Percentiles rank a stretch among this genome's conserved stretches.
These are phyloP conservation scores for Lagenorhynchus albirostris DNA, from an alignment of 2,113 vertebrate species.

Conservation along the genomic window DNA sequence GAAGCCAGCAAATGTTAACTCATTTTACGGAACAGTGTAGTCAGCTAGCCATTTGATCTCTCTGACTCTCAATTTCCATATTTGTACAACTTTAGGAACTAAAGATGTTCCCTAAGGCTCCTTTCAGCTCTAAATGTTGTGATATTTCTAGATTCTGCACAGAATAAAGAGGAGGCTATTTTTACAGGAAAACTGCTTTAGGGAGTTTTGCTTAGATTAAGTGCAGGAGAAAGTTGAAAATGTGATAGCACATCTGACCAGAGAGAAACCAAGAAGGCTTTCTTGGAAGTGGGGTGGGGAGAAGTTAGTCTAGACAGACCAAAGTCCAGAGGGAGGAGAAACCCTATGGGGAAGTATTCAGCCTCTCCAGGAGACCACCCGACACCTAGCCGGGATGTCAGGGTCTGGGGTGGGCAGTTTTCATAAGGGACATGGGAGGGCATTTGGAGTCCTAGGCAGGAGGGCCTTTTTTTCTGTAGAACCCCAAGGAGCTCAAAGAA, in stretches of 20 bases:
- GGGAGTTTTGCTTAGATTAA: neutral
- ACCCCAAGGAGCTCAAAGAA: neutral
- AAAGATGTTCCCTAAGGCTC: neutral
- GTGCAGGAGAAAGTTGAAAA: neutral
- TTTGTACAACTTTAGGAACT: neutral
- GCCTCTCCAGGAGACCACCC: neutral
- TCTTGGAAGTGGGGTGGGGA: neutral
- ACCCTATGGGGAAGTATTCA: no score
- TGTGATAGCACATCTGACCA: neutral
- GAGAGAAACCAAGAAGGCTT: neutral
- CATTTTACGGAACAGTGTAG: neutral
- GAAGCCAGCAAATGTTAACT: neutral
- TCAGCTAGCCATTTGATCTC: neutral
- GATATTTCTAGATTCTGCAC: neutral
- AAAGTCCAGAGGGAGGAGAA: neutral
- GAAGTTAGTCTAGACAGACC: neutral
- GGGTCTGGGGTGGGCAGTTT: neutral
- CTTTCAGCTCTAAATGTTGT: neutral
- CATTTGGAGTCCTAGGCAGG: neutral
- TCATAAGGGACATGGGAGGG: rapidly evolving
- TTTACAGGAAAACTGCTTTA: neutral
- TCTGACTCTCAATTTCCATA: neutral
- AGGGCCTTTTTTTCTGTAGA: neutral
- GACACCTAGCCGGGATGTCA: no score
- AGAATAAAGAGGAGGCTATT: neutral